phyloP scores from a whole-genome alignment of 2,797 vertebrate species.

The Natrix natrix region DNA sequence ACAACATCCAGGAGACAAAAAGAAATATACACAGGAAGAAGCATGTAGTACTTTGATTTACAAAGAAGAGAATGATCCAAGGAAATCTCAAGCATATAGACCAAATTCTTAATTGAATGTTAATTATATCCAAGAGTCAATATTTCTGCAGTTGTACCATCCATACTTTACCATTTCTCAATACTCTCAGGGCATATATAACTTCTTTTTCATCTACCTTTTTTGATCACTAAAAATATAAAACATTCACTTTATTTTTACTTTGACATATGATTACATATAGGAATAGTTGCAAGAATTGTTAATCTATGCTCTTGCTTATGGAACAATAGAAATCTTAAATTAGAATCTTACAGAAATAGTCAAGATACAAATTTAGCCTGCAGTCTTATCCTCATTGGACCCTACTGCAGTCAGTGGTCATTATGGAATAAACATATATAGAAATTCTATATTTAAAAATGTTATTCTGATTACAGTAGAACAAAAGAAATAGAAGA shows the following conservation, averaged over 20 bases:
- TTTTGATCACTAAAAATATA: neutral
- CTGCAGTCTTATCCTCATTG: neutral
- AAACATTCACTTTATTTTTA: neutral
- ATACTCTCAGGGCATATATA: neutral
- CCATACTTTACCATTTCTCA: neutral
- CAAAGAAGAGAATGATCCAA: neutral
- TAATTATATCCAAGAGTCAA: neutral
- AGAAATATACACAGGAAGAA: neutral
- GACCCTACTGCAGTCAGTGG: neutral
- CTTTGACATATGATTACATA: neutral
- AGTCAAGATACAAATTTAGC: neutral
- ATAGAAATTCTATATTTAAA: constrained; percentile 12
- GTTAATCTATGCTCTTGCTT: neutral
- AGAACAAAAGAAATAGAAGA: constrained; percentile 10
- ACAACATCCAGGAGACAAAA: neutral
- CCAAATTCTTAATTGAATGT: neutral
- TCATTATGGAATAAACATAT: neutral
- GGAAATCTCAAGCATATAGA: neutral
- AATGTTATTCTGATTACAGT: constrained; percentile 41
- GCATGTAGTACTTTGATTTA: neutral
- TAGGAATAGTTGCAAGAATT: neutral
- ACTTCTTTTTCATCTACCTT: neutral
- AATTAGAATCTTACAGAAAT: neutral
- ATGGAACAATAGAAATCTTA: neutral
- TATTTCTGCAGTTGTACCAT: neutral